A percentile compares a stretch with the other conserved stretches of the same genome.
Conservation (phyloP, 37 sponge, comb jelly and placozoan species). For the Ianthella basta region DNA sequence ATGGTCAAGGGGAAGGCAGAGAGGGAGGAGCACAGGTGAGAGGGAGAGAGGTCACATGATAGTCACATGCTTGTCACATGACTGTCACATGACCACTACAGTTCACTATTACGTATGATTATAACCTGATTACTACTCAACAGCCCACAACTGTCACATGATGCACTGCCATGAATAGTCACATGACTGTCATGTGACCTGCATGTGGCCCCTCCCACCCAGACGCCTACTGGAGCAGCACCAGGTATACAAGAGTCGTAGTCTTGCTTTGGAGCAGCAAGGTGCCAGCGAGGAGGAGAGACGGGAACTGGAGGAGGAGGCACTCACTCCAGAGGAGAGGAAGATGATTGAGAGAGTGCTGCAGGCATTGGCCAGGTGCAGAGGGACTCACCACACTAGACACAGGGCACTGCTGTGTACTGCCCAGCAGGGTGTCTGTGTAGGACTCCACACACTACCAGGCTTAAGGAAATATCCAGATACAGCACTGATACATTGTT, state of each 20-base stretch:
- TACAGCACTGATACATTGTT: no score
- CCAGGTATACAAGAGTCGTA: conserved; percentile 49
- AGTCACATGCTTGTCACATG: not conserved
- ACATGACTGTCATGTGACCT: no score
- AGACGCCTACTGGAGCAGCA: conserved; percentile 71
- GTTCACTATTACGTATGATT: no score
- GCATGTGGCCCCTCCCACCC: not conserved
- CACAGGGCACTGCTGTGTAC: no score
- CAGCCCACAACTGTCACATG: no score
- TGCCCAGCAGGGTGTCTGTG: no score
- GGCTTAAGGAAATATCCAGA: no score
- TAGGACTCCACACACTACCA: no score
- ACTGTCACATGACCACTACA: no score
- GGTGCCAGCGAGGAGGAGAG: conserved; percentile 26
- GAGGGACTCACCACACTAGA: no score
- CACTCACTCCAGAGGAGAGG: conserved; percentile 79
- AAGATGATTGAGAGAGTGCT: conserved; percentile 43
- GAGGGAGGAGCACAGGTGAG: conserved; percentile 63
- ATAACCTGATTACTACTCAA: no score
- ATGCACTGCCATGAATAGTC: no score
- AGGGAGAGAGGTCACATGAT: not conserved
- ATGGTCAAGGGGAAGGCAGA: conserved; percentile 47
- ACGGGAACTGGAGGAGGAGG: conserved; percentile 79
- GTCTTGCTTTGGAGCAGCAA: conserved; percentile 4
- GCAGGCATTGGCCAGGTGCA: conserved; percentile 54